phyloP scores from a whole-genome alignment of 2,113 vertebrate species.

The Scartelaos histophorus region DNA sequence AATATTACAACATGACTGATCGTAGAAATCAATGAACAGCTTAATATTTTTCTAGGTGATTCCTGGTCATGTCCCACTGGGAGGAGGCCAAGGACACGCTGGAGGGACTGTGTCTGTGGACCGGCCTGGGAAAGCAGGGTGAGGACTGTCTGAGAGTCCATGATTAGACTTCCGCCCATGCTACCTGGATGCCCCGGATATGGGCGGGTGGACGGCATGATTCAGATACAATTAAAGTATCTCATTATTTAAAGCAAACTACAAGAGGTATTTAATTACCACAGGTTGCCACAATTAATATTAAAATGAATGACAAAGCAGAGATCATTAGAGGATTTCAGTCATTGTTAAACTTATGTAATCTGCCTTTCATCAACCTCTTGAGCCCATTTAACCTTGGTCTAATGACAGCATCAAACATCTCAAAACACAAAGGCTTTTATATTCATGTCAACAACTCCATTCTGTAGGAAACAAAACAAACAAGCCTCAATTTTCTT shows the following conservation, averaged over 20 bases:
- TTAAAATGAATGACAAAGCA: background rate
- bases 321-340: background rate
- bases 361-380: conserved; percentile 49
- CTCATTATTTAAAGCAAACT: background rate
- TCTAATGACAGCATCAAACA: conserved; percentile 51
- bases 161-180: no score
- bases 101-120: no score
- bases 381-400: conserved; percentile 18
- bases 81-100: no score
- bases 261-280: background rate
- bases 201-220: background rate
- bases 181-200: no score
- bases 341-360: background rate
- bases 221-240: background rate
- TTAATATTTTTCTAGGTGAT: no score
- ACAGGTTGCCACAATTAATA: background rate
- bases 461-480: background rate
- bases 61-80: no score
- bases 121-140: no score
- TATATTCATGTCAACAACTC: background rate
- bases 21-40: no score
- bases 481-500: conserved; percentile 5
- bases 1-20: no score
- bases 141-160: no score
- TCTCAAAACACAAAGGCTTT: conserved; percentile 22